Percentiles rank a stretch among this genome's conserved stretches.
Conservation (phyloP, 2,113 vertebrate species). For the Leucopsar rothschildi region DNA sequence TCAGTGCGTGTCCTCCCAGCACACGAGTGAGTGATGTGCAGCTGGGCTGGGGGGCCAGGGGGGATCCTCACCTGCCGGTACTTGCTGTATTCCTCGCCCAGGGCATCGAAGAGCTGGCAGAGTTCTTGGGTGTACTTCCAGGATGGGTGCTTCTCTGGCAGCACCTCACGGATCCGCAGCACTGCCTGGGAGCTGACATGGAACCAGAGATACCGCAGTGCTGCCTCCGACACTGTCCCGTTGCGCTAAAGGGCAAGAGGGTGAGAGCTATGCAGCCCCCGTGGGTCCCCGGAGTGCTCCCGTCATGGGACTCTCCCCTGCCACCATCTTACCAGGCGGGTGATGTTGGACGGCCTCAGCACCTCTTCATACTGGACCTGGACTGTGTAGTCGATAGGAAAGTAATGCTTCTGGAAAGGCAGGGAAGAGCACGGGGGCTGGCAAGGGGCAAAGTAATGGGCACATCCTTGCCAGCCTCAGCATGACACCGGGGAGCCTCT, state of each 20-base stretch:
- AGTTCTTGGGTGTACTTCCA: conserved; percentile 73
- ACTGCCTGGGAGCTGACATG: conserved; percentile 74
- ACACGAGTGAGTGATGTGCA: fast-evolving
- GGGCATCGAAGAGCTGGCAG: conserved; percentile 56
- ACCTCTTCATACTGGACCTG: conserved; percentile 68
- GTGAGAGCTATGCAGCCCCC: neutral
- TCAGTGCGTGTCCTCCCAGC: too few relatives aligned
- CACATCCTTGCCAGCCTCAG: neutral
- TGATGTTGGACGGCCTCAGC: conserved; percentile 64
- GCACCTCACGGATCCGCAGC: conserved; percentile 74
- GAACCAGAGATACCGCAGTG: conserved; percentile 85
- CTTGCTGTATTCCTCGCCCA: neutral
- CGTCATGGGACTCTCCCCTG: fast-evolving
- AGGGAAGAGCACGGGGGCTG: neutral
- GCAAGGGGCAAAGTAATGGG: neutral
- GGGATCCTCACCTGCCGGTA: neutral
- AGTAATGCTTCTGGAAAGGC: conserved; percentile 64
- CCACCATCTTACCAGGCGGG: conserved; percentile 51
- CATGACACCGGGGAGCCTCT: fast-evolving
- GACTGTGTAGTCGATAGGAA: conserved; percentile 69
- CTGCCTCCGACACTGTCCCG: conserved; percentile 46
- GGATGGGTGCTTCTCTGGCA: conserved; percentile 81
- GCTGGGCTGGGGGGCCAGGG: neutral
- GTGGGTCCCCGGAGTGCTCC: fast-evolving
- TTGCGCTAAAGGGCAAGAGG: conserved; percentile 56